Evolutionary conservation across 2,888 invertebrate species (phyloP).

Genomic region (Cantharis rustica): DNA sequence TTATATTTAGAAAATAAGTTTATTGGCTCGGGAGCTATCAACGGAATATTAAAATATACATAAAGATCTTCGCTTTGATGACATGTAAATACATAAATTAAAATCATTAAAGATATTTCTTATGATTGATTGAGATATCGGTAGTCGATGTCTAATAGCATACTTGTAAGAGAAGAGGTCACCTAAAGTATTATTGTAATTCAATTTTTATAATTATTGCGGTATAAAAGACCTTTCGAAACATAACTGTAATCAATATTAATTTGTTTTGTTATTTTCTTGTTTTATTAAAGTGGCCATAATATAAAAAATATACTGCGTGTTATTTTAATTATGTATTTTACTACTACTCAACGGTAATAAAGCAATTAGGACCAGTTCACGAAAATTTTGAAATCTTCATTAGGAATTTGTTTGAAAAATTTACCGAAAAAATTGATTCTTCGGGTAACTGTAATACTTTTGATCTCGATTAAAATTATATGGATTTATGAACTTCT

Average conservation of each 20-base stretch:
- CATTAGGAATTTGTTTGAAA: background rate
- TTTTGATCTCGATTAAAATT: background rate
- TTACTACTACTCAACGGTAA: background rate
- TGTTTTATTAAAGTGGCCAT: background rate
- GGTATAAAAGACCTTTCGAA: background rate
- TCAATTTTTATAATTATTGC: background rate
- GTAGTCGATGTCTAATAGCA: background rate
- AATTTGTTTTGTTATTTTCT: background rate
- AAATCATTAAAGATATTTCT: background rate
- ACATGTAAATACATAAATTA: background rate
- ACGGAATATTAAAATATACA: background rate
- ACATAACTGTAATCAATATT: background rate
- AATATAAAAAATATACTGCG: background rate
- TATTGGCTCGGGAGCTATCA: background rate
- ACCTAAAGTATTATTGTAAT: background rate
- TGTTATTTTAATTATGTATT: background rate
- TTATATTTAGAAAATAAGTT: background rate
- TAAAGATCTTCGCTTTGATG: background rate
- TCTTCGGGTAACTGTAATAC: background rate
- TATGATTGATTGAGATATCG: background rate
- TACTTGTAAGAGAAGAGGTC: background rate
- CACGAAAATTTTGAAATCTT: background rate
- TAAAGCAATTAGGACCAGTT: background rate
- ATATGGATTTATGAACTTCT: background rate
- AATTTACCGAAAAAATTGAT: background rate